Evolutionary conservation across 2,888 invertebrate species (phyloP).

Genomic region (Tinea pellionella): DNA sequence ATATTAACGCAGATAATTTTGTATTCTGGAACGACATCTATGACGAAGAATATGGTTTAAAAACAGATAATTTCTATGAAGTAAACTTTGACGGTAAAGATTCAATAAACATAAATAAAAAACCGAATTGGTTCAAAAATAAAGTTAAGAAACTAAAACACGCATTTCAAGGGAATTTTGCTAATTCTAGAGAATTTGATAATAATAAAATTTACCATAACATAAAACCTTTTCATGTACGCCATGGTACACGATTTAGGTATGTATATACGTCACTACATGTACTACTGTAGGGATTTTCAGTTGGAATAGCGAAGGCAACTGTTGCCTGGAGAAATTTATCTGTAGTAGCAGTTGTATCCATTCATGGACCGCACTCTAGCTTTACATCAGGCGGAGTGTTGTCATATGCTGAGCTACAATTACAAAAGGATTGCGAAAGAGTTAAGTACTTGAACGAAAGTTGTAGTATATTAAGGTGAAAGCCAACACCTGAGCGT

Average conservation of each 20-base stretch:
- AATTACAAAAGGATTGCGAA: no score
- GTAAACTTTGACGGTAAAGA: background rate
- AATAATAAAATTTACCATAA: background rate
- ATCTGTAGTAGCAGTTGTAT: no score
- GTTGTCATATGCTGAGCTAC: no score
- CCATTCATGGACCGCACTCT: no score
- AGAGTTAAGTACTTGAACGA: no score
- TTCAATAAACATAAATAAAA: conserved; percentile 20
- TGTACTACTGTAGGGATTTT: no score
- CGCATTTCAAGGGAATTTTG: background rate
- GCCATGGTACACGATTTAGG: background rate
- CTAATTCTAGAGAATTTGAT: background rate
- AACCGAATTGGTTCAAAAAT: conserved; percentile 17
- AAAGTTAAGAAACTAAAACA: background rate
- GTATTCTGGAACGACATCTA: conserved; percentile 54
- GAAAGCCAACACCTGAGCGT: no score
- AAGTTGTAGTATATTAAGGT: no score
- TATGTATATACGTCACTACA: background rate
- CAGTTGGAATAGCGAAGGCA: no score
- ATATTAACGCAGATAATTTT: conserved; percentile 28
- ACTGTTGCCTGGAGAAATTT: no score
- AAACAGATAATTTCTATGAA: conserved; percentile 24
- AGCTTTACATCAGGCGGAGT: no score
- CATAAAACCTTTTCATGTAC: background rate
- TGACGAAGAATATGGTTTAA: conserved; percentile 50